Evolutionary conservation across 1,140 invertebrate species (phyloP).

Genomic region (Pachypsylla venusta): DNA sequence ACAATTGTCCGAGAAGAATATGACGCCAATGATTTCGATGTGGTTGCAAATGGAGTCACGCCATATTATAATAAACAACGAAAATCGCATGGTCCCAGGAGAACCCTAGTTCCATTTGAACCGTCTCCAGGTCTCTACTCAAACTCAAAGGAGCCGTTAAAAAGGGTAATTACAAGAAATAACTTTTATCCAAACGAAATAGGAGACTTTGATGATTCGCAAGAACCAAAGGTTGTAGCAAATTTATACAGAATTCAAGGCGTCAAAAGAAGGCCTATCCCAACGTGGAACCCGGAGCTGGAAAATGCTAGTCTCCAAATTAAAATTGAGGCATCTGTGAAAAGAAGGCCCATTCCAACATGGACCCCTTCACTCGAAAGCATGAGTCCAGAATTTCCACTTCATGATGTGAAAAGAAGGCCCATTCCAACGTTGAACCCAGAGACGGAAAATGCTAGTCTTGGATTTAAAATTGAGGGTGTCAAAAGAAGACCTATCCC

Average conservation of each 20-base stretch:
- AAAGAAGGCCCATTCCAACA: not conserved
- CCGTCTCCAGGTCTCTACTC: not conserved
- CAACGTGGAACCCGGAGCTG: not conserved
- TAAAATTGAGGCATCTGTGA: not conserved
- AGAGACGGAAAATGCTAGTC: not conserved
- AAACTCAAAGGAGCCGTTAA: constrained; percentile 1
- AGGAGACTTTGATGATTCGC: not conserved
- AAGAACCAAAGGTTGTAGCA: not conserved
- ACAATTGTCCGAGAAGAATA: not conserved
- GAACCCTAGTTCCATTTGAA: not conserved
- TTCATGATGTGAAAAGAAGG: not conserved
- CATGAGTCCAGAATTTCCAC: not conserved
- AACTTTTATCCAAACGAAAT: not conserved
- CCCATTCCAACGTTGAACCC: not conserved
- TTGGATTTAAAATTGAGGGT: not conserved
- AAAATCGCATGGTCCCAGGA: not conserved
- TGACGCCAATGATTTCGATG: not conserved
- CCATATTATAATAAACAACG: no score
- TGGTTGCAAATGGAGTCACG: no score
- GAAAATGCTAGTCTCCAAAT: not conserved
- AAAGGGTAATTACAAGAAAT: not conserved
- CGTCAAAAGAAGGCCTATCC: not conserved
- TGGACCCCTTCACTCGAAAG: not conserved
- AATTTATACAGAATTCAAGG: constrained; percentile 3
- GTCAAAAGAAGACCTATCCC: not conserved